A percentile compares a stretch with the other conserved stretches of the same genome.
Evolutionary conservation across 1,140 invertebrate species (phyloP).

Genomic region (Oryctes rhinoceros): DNA sequence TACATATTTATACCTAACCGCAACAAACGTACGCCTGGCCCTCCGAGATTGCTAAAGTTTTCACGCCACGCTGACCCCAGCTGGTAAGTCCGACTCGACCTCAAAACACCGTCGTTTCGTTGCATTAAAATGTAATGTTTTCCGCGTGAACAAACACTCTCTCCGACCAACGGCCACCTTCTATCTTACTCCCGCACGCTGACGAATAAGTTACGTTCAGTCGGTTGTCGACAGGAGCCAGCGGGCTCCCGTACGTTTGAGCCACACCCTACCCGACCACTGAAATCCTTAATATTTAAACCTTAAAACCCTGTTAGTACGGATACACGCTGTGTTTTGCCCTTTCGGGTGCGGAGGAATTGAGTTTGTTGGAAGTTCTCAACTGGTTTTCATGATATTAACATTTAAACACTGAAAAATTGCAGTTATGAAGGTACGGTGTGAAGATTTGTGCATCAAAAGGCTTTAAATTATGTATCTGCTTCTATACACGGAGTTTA

Average conservation of each 20-base stretch:
- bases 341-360: too few species aligned
- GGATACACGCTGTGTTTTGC: background rate
- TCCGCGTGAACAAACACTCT: background rate
- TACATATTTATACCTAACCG: background rate
- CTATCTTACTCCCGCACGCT: too few species aligned
- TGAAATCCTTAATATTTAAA: conserved; percentile 11
- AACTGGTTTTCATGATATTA: too few species aligned
- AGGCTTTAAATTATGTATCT: too few species aligned
- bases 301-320: background rate
- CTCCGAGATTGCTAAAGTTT: background rate
- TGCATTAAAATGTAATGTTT: conserved; percentile 12
- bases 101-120: conserved; percentile 9
- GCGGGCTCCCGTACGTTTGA: too few species aligned
- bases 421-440: too few species aligned
- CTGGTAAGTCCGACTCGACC: background rate
- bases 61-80: background rate
- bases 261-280: background rate
- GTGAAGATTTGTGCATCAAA: too few species aligned
- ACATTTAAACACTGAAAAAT: too few species aligned
- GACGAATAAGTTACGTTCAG: too few species aligned
- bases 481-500: too few species aligned
- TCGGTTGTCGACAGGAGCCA: too few species aligned
- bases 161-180: background rate
- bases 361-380: too few species aligned
- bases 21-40: background rate